A percentile compares a stretch with the other conserved stretches of the same genome.
Conservation (phyloP, 2,888 invertebrate genomes). For the Caradrina kadenii region DNA sequence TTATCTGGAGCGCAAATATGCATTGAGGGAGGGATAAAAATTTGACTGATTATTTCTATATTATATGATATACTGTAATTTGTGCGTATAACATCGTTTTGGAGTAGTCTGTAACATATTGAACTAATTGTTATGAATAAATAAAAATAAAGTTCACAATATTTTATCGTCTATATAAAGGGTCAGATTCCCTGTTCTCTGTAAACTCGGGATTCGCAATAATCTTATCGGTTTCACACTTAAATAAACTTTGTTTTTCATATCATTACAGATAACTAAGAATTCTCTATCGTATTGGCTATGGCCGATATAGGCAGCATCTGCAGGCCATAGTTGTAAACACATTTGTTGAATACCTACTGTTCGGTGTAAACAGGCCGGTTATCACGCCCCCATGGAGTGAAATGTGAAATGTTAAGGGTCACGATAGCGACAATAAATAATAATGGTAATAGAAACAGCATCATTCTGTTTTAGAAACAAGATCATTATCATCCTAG, state of each 20-base stretch:
- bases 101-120: no score
- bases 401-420: conserved; percentile 27
- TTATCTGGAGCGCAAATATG: no score
- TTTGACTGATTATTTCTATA: no score
- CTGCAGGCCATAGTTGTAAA: conserved; percentile 20
- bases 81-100: no score
- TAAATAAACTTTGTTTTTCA: conserved; percentile 13
- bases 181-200: conserved; percentile 4
- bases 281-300: conserved; percentile 4
- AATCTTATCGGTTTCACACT: background rate
- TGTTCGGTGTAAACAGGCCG: conserved; percentile 26
- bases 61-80: no score
- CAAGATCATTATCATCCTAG: background rate
- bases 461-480: background rate
- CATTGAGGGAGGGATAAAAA: no score
- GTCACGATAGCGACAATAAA: conserved; percentile 24
- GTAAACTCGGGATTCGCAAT: background rate
- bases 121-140: no score
- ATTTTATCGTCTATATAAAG: no score
- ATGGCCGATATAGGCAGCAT: conserved; percentile 16
- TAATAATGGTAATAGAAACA: background rate
- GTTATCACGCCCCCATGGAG: conserved; percentile 44
- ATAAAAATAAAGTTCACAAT: no score
- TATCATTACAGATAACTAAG: conserved; percentile 4
- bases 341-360: conserved; percentile 21